Evolutionary conservation across 1,140 invertebrate genomes (phyloP).

Genomic region (Centruroides sculpturatus): DNA sequence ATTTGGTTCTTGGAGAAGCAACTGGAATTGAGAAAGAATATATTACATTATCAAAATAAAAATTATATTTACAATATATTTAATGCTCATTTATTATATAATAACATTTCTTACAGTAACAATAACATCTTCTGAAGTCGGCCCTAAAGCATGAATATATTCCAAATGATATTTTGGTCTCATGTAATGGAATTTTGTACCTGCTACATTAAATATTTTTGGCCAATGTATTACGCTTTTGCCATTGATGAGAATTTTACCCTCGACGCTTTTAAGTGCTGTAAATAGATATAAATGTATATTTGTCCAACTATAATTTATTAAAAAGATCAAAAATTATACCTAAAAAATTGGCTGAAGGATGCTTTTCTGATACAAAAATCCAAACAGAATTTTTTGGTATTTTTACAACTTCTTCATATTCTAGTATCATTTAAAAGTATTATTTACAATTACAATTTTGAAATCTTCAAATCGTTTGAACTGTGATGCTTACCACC

Average conservation of each 20-base stretch:
- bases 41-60: not conserved
- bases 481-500: too few species aligned
- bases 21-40: not conserved
- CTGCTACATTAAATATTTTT: not conserved
- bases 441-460: not conserved
- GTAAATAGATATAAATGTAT: too few species aligned
- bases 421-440: not conserved
- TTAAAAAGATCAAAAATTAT: not conserved
- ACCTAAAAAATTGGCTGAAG: conserved; percentile 1
- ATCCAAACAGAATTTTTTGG: conserved; percentile 4
- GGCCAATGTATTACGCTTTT: conserved; percentile 1
- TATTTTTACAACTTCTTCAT: not conserved
- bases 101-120: not conserved
- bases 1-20: too few species aligned
- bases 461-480: too few species aligned
- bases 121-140: conserved; percentile 1
- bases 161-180: not conserved
- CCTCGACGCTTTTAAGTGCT: not conserved
- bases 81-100: too few species aligned
- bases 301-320: too few species aligned
- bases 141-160: conserved; percentile 1
- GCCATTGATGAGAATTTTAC: not conserved
- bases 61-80: too few species aligned
- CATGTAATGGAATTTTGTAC: conserved; percentile 1
- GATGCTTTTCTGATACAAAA: not conserved